phyloP scores from a whole-genome alignment of 2,797 vertebrate species.

The Hoplostethus atlanticus region DNA sequence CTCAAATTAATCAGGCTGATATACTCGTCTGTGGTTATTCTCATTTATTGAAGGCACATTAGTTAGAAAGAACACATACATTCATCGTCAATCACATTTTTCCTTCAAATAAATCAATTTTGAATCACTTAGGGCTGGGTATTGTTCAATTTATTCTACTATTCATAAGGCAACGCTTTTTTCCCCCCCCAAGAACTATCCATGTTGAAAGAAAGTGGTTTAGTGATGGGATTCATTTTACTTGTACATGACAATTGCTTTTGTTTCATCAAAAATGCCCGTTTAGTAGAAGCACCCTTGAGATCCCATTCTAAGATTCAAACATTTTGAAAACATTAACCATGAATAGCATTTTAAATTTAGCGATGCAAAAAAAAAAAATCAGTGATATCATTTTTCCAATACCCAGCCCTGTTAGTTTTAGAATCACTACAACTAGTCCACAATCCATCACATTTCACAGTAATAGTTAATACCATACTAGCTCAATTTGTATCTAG shows the following conservation, averaged over 20 bases:
- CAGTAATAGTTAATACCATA: constrained; percentile 64
- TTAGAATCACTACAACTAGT: constrained; percentile 63
- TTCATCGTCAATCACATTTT: constrained; percentile 65
- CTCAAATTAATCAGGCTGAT: not conserved
- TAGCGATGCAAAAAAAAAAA: constrained; percentile 47
- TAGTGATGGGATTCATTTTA: not conserved
- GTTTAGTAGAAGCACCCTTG: constrained; percentile 27
- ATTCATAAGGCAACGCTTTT: not conserved
- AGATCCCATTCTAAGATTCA: constrained; percentile 1
- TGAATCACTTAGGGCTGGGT: constrained; percentile 12
- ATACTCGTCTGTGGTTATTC: constrained; percentile 49
- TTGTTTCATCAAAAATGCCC: not conserved
- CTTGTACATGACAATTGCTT: constrained; percentile 4
- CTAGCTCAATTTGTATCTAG: constrained; percentile 45
- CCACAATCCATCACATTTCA: constrained; percentile 71
- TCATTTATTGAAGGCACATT: constrained; percentile 86
- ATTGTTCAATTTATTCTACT: constrained; percentile 7
- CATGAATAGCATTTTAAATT: constrained; percentile 46
- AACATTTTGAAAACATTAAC: constrained; percentile 31
- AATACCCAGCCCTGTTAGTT: constrained; percentile 31
- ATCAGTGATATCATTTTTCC: constrained; percentile 26
- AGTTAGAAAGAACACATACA: constrained; percentile 74
- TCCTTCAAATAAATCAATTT: constrained; percentile 34
- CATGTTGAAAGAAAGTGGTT: constrained; percentile 1
- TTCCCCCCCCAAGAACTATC: not conserved